Percentiles rank a stretch among this genome's conserved stretches.
These are phyloP conservation scores for Euschistus heros DNA, from an alignment of 1,140 invertebrate genomes.

Conservation along the genomic window DNA sequence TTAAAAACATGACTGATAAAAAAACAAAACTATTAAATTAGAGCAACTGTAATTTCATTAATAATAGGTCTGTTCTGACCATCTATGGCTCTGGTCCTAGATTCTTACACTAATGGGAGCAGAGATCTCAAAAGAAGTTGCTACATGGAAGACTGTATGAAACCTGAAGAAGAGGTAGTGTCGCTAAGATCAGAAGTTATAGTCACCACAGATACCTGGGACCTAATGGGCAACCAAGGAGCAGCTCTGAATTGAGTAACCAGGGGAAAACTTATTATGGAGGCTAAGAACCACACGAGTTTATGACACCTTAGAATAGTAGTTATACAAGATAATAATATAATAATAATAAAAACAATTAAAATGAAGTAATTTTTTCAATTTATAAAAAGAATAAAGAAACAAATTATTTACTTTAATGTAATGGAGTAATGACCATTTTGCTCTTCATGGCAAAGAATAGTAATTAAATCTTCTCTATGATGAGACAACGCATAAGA, in stretches of 20 bases:
- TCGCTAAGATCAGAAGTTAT: too few species aligned
- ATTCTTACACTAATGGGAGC: too few species aligned
- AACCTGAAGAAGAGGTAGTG: too few species aligned
- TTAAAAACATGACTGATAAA: background rate
- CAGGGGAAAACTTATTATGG: too few species aligned
- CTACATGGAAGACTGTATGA: too few species aligned
- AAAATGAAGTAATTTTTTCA: background rate
- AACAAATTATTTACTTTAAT: constrained; percentile 18
- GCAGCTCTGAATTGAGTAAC: background rate
- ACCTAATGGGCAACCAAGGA: too few species aligned
- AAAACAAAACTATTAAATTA: background rate
- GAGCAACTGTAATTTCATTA: background rate
- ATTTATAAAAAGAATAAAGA: background rate
- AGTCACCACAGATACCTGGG: too few species aligned
- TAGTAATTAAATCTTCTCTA: constrained; percentile 7
- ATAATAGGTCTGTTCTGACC: background rate
- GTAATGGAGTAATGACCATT: constrained; percentile 14
- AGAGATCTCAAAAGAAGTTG: too few species aligned
- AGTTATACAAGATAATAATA: background rate
- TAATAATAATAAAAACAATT: background rate
- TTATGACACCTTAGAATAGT: background rate
- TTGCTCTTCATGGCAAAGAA: background rate
- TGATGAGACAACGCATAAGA: constrained; percentile 13
- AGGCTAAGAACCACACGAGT: background rate
- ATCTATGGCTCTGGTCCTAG: too few species aligned